Conservation (phyloP, 2,113 vertebrate genomes). For the Noturus placidus region DNA sequence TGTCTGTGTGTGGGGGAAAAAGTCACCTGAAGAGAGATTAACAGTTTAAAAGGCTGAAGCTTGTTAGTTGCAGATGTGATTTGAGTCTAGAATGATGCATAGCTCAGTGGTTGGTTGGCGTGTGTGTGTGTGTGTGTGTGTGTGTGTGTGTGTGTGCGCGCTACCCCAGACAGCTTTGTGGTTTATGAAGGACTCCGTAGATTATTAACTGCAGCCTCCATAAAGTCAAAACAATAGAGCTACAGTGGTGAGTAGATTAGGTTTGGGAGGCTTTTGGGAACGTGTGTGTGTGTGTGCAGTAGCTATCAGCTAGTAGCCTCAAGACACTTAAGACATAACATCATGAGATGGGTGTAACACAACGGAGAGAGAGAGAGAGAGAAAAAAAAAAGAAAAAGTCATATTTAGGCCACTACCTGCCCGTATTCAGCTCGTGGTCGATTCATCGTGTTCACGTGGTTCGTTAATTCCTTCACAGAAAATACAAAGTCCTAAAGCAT, state of each 20-base stretch:
- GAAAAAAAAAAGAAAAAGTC: neutral
- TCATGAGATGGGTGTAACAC: neutral
- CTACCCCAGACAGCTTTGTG: neutral
- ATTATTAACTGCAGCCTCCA: neutral
- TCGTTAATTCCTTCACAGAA: slow-evolving; percentile 72
- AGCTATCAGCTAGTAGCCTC: neutral
- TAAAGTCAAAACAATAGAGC: neutral
- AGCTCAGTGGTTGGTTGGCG: neutral
- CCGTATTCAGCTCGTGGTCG: slow-evolving; percentile 18
- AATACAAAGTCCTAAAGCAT: slow-evolving; percentile 96
- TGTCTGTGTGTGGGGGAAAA: neutral
- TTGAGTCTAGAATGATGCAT: neutral
- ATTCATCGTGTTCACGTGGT: slow-evolving; percentile 57
- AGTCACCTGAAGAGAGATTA: neutral
- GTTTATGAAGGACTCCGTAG: neutral
- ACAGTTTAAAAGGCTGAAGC: neutral
- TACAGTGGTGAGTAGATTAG: neutral
- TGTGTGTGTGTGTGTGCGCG: neutral
- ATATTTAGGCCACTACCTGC: neutral
- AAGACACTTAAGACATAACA: neutral
- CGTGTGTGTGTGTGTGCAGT: neutral
- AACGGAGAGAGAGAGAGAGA: neutral
- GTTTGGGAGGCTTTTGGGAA: neutral
- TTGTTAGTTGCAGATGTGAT: neutral
- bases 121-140: neutral